Evolutionary conservation across 2,888 invertebrate genomes (phyloP).

Genomic region (Mycalesis mineus): DNA sequence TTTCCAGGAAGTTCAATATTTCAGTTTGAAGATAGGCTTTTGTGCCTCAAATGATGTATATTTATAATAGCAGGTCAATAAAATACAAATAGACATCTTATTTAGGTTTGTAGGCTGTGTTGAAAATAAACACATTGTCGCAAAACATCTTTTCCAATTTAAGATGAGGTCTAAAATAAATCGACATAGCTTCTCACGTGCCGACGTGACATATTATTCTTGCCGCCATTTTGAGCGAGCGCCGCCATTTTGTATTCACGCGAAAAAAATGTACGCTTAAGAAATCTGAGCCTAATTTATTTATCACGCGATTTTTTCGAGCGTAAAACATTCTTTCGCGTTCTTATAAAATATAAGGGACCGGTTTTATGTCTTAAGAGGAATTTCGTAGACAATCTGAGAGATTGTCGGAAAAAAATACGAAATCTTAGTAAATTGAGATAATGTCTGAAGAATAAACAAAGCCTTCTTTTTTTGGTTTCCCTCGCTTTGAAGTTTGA

Average conservation of each 20-base stretch:
- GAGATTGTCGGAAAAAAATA: conserved; percentile 19
- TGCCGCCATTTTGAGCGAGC: conserved; percentile 36
- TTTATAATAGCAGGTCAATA: no score
- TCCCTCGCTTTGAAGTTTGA: not conserved
- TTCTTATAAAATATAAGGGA: conserved; percentile 26
- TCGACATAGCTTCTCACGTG: conserved; percentile 32
- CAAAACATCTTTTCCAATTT: conserved; percentile 22
- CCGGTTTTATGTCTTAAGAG: conserved; percentile 26
- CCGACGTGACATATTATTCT: conserved; percentile 35
- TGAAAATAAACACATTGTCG: conserved; percentile 7
- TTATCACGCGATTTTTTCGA: conserved; percentile 34
- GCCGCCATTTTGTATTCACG: conserved; percentile 37
- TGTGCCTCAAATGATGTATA: no score
- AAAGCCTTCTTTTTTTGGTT: not conserved
- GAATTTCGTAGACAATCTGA: conserved; percentile 23
- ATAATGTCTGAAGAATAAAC: conserved; percentile 2
- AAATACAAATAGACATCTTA: no score
- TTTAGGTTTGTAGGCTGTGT: not conserved
- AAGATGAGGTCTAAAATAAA: conserved; percentile 31
- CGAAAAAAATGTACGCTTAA: conserved; percentile 40
- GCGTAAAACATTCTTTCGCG: conserved; percentile 29
- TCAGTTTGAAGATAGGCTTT: no score
- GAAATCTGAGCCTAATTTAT: conserved; percentile 41
- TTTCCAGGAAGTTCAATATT: no score
- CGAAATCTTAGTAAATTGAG: conserved; percentile 14